These are phyloP conservation scores for Cataglyphis albicans DNA, from an alignment of 2,888 invertebrate genomes.

Conservation along the genomic window DNA sequence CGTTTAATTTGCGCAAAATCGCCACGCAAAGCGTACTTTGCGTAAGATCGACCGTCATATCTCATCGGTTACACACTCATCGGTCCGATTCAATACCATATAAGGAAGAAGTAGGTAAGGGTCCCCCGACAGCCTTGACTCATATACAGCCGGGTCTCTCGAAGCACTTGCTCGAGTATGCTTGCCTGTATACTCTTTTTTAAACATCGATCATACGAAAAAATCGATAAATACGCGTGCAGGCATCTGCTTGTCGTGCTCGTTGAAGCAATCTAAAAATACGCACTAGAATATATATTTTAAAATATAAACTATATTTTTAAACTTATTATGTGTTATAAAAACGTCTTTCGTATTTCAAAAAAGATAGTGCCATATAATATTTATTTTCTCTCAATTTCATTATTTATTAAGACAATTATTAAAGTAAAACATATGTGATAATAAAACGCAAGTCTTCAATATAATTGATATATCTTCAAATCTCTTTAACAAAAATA, in stretches of 20 bases:
- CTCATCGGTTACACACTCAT: slow-evolving; percentile 69
- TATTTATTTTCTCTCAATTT: slow-evolving; percentile 12
- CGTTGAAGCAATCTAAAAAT: neutral
- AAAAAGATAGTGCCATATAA: neutral
- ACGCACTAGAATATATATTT: neutral
- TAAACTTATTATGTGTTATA: slow-evolving; percentile 2
- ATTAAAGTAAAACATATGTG: neutral
- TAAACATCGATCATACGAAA: slow-evolving; percentile 60
- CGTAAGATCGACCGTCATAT: slow-evolving; percentile 73
- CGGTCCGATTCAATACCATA: slow-evolving; percentile 79
- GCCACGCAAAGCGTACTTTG: slow-evolving; percentile 64
- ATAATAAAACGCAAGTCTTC: neutral
- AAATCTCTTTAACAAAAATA: neutral
- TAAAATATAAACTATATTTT: slow-evolving; percentile 19
- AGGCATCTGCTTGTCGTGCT: slow-evolving; percentile 22
- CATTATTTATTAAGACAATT: neutral
- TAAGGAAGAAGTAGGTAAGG: slow-evolving; percentile 84
- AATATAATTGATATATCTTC: neutral
- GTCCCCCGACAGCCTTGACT: slow-evolving; percentile 83
- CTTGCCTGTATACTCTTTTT: slow-evolving; percentile 59
- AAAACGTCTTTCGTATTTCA: neutral
- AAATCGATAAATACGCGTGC: slow-evolving; percentile 57
- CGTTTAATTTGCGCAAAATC: slow-evolving; percentile 38
- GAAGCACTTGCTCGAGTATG: slow-evolving; percentile 60
- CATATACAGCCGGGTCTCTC: slow-evolving; percentile 69